These are phyloP conservation scores for Troides helena DNA, from an alignment of 2,888 invertebrate genomes.

Conservation along the genomic window DNA sequence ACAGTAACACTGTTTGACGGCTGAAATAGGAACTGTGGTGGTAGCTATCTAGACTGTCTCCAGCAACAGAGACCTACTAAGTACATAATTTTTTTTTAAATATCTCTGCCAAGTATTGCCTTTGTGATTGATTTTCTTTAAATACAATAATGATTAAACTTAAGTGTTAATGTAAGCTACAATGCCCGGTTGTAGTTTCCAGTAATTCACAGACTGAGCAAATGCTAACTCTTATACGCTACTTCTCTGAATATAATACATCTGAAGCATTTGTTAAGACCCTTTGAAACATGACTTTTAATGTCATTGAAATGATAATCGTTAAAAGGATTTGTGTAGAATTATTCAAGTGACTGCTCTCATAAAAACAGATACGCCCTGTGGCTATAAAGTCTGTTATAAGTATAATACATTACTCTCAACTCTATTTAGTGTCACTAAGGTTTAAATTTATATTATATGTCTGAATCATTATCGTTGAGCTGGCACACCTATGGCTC, in stretches of 20 bases:
- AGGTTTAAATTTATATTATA: slow-evolving; percentile 35
- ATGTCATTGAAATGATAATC: slow-evolving; percentile 79
- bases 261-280: slow-evolving; percentile 48
- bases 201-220: not conserved
- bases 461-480: slow-evolving; percentile 35
- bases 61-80: no score
- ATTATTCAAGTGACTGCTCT: slow-evolving; percentile 73
- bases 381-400: slow-evolving; percentile 59
- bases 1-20: no score
- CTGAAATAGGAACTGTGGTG: no score
- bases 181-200: not conserved
- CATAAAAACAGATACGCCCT: slow-evolving; percentile 76
- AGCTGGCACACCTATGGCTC: slow-evolving; percentile 70
- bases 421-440: slow-evolving; percentile 34
- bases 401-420: slow-evolving; percentile 22
- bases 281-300: slow-evolving; percentile 67
- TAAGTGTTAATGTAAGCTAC: no score
- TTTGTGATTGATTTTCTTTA: no score
- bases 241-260: not conserved
- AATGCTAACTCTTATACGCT: slow-evolving; percentile 1
- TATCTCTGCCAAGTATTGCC: no score
- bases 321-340: slow-evolving; percentile 73
- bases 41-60: no score
- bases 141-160: no score
- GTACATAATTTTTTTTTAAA: no score